Conservation (phyloP, 1,140 invertebrate species). For the Drepana arcuata region DNA sequence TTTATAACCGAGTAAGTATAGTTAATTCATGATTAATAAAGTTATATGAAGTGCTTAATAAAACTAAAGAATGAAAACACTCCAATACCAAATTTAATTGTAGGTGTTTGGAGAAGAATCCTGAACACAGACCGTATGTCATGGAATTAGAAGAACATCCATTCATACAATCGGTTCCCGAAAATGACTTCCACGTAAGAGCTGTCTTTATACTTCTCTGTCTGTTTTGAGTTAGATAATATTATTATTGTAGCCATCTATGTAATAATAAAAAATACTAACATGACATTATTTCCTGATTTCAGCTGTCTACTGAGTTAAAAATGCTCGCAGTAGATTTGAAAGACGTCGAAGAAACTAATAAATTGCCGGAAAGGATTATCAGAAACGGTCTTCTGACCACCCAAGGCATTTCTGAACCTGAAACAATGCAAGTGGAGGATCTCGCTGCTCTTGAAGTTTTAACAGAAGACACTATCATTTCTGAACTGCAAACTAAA, state of each 20-base stretch:
- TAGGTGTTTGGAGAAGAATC: slow-evolving; percentile 92
- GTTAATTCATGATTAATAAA: too few species aligned
- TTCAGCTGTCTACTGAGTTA: slow-evolving; percentile 74
- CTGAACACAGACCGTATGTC: slow-evolving; percentile 89
- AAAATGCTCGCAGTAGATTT: slow-evolving; percentile 72
- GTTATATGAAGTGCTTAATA: too few species aligned
- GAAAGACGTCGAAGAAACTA: slow-evolving; percentile 41
- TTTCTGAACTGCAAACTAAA: slow-evolving; percentile 81
- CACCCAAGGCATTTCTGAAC: slow-evolving; percentile 62
- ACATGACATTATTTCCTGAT: slow-evolving; percentile 12
- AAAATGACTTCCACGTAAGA: slow-evolving; percentile 84
- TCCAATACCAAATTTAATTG: too few species aligned
- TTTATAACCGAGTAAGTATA: slow-evolving; percentile 84
- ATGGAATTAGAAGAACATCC: slow-evolving; percentile 90
- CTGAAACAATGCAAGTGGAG: slow-evolving; percentile 84
- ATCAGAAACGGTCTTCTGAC: slow-evolving; percentile 77
- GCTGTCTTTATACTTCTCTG: too few species aligned
- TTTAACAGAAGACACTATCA: slow-evolving; percentile 84
- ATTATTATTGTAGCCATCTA: too few species aligned
- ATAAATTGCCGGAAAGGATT: slow-evolving; percentile 74
- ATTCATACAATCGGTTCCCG: slow-evolving; percentile 81
- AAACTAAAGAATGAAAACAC: too few species aligned
- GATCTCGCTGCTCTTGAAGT: slow-evolving; percentile 88
- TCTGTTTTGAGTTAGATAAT: too few species aligned
- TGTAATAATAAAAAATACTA: background rate